Conservation (phyloP, 2,113 vertebrate genomes). For the Lepisosteus osseus region DNA sequence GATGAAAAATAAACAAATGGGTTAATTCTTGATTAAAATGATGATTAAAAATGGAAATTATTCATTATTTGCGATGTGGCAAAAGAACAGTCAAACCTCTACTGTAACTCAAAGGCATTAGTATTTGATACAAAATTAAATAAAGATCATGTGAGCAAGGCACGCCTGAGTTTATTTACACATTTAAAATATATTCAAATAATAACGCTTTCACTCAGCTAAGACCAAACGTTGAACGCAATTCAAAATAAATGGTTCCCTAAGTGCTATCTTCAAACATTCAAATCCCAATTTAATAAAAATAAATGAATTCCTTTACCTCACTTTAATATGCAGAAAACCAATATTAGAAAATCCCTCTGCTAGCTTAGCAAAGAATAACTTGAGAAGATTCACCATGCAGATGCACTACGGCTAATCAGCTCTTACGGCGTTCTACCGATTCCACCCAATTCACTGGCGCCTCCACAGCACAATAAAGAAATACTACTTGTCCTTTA, state of each 20-base stretch:
- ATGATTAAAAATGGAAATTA: too few relatives aligned
- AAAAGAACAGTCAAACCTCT: too few relatives aligned
- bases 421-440: background rate
- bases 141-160: background rate
- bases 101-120: too few relatives aligned
- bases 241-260: conserved; percentile 66
- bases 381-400: background rate
- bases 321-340: conserved; percentile 2
- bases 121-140: too few relatives aligned
- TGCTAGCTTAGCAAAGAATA: background rate
- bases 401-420: background rate
- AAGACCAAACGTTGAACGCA: conserved; percentile 56
- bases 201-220: conserved; percentile 56
- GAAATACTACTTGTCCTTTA: conserved; percentile 3
- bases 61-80: too few relatives aligned
- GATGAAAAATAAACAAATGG: too few relatives aligned
- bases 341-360: conserved; percentile 35
- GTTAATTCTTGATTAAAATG: too few relatives aligned
- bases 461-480: background rate
- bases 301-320: conserved; percentile 52
- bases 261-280: conserved; percentile 55
- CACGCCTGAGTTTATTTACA: conserved; percentile 37
- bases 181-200: conserved; percentile 48
- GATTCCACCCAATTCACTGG: background rate
- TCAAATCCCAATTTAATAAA: conserved; percentile 81